Evolutionary conservation across 1,140 invertebrate species (phyloP).

Genomic region (Drosophila sturtevanti): DNA sequence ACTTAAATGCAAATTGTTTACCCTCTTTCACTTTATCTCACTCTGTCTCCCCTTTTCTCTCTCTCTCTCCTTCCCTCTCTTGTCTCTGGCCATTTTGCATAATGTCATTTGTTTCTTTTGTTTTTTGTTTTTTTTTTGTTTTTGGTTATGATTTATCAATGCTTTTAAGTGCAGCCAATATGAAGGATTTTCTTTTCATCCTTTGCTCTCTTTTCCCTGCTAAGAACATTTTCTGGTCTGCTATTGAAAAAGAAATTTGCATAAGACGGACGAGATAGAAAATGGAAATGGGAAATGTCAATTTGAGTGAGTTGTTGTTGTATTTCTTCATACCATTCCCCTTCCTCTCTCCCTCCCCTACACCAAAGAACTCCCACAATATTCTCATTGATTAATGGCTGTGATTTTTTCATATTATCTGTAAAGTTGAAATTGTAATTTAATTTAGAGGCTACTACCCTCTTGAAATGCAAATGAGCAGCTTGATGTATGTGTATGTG

Average conservation of each 20-base stretch:
- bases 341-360: neutral
- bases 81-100: constrained; percentile 9
- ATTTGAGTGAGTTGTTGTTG: constrained; percentile 47
- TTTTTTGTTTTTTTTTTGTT: constrained; percentile 34
- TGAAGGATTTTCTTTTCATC: neutral
- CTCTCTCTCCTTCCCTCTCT: neutral
- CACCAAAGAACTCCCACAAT: no score
- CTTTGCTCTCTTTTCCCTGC: neutral
- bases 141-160: constrained; percentile 76
- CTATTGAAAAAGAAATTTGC: constrained; percentile 47
- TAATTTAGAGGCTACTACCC: constrained; percentile 66
- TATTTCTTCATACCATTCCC: constrained; percentile 12
- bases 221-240: no score
- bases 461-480: constrained; percentile 68
- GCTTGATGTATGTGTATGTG: constrained; percentile 9
- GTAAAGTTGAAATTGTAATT: constrained; percentile 69
- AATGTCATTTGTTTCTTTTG: constrained; percentile 8
- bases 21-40: neutral
- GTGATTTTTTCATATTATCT: constrained; percentile 70
- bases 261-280: constrained; percentile 48
- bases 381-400: constrained; percentile 63
- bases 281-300: constrained; percentile 71
- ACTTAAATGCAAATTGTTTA: constrained; percentile 30
- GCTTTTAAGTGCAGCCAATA: constrained; percentile 74
- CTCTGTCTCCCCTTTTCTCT: neutral